Evolutionary conservation across 2,797 vertebrate species (phyloP).

Genomic region (Sciurus carolinensis): DNA sequence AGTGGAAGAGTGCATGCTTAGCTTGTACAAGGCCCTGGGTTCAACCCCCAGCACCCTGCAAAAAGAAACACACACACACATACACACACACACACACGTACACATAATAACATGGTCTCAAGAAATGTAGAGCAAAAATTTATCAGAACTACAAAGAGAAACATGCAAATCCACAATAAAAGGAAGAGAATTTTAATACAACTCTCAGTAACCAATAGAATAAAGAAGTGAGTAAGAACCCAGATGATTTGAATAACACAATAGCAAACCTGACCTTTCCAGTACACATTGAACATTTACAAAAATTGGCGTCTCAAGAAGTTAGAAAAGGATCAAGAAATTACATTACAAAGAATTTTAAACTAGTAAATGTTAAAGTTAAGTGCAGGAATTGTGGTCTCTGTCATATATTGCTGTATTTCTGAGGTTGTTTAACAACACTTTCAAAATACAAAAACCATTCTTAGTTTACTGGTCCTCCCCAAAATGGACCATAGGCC

Average conservation of each 20-base stretch:
- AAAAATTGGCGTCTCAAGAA: slow-evolving; percentile 45
- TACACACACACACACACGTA: not conserved
- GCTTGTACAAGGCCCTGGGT: not conserved
- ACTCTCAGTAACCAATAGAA: not conserved
- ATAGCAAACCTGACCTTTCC: slow-evolving; percentile 45
- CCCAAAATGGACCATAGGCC: not conserved
- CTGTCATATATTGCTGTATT: not conserved
- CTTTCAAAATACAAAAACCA: slow-evolving; percentile 56
- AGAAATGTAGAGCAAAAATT: slow-evolving; percentile 28
- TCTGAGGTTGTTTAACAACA: not conserved
- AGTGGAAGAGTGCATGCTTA: not conserved
- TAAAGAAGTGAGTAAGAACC: slow-evolving; percentile 41
- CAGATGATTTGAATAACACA: slow-evolving; percentile 31
- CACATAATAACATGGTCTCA: not conserved
- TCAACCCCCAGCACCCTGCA: not conserved
- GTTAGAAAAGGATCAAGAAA: slow-evolving; percentile 57
- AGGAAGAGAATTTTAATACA: not conserved
- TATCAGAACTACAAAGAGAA: slow-evolving; percentile 16
- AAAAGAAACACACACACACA: too few species aligned
- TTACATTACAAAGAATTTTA: slow-evolving; percentile 50
- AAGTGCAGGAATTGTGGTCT: slow-evolving; percentile 26
- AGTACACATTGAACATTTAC: slow-evolving; percentile 6
- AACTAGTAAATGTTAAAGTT: slow-evolving; percentile 42
- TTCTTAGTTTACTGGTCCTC: not conserved
- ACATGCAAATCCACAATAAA: not conserved